phyloP scores from a whole-genome alignment of 2,113 vertebrate species.

The Oenanthe oenanthe region DNA sequence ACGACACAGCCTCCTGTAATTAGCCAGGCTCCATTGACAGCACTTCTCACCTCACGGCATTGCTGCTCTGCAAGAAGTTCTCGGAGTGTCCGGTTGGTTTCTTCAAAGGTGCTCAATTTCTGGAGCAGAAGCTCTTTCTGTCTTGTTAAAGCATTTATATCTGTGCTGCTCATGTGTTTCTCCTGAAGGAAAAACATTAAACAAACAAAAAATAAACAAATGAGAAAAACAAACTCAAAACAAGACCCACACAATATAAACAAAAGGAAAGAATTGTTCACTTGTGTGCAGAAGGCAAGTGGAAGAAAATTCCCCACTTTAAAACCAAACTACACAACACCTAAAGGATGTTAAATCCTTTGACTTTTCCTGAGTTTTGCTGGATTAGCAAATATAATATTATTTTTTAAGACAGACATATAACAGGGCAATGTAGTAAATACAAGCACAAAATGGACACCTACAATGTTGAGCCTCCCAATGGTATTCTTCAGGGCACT shows the following conservation, averaged over 20 bases:
- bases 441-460: not conserved
- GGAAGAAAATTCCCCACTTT: not conserved
- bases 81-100: slow-evolving; percentile 86
- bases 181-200: slow-evolving; percentile 61
- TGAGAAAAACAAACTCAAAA: not conserved
- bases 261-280: not conserved
- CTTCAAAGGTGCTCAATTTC: slow-evolving; percentile 89
- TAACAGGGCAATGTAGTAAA: not conserved
- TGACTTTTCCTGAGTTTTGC: not conserved
- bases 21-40: not conserved
- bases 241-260: not conserved
- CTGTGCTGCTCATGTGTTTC: slow-evolving; percentile 81
- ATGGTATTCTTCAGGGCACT: slow-evolving; percentile 82
- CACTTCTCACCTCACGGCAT: slow-evolving; percentile 77
- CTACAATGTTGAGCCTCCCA: slow-evolving; percentile 77
- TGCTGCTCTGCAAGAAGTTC: slow-evolving; percentile 87
- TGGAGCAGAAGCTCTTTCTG: slow-evolving; percentile 90
- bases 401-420: not conserved
- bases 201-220: not conserved
- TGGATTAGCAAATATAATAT: not conserved
- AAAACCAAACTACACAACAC: not conserved
- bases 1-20: not conserved
- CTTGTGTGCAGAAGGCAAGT: not conserved
- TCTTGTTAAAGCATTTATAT: slow-evolving; percentile 77
- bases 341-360: not conserved